Evolutionary conservation across 2,888 invertebrate species (phyloP), one percentile per base, ranked within the genome.

Genomic region (Clostera curtula): DNA sequence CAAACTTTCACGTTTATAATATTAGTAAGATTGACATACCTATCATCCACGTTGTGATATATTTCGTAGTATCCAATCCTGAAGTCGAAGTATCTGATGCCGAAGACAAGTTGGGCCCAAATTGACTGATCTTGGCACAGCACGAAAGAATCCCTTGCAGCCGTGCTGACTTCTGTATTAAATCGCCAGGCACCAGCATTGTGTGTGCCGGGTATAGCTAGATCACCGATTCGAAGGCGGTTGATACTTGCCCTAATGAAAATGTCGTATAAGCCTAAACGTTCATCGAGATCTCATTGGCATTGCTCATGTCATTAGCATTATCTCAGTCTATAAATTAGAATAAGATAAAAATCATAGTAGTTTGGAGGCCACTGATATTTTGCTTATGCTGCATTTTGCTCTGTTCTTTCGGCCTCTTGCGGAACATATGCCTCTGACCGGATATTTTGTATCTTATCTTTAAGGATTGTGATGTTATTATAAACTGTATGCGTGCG

Each of bases 101-200:
- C 95, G 59, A 92, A 90, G 1, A 93, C 90, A n/a, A 95, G 83
- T 56, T 95, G 95, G 0, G 89, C 88, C 91, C 93, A 94, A 25
- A 95, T 85, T 52, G 89, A 89, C 33, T 92, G 87, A 61, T 94
- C 93, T 65, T 95, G 95, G 49, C 85, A 85, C 1, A 85, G 62
- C 12, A 83, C 68, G 47, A 80, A 83, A 49, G 49, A 73, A 40
- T 83, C 82, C 11, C 69, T 68, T 24, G 55, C 63, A 41, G 53
- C 59, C 31, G 41, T 75, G 63, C 57, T 79, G 63, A 74, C 59
- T 58, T 75, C 82, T 47, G 73, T 85, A 76, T 75, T 80, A 67
- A 73, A 76, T 17, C 77, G 43, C 87, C 84, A 70, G 20, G 85
- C 62, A 60, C 88, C 67, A 72, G 87, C 58, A 82, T 87, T 69